Base-by-base conservation (phyloP, 2,113 vertebrate genomes). In the Daubentonia madagascariensis region DNA sequence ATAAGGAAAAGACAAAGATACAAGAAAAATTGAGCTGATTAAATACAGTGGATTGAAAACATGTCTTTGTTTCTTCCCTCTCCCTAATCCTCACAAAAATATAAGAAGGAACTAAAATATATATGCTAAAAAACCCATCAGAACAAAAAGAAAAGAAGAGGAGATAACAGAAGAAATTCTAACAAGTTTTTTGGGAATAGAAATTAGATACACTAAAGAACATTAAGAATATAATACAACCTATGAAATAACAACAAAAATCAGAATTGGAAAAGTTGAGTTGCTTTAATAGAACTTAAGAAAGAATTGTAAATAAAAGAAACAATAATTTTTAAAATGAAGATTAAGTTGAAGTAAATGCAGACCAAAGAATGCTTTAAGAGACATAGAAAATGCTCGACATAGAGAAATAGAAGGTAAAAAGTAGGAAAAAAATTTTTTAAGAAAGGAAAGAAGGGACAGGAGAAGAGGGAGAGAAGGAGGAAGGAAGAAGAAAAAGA, bases 121-220 rank as follows among this genome's bases (percentile, higher is more conserved):
- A 22, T 35, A 89, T n/a, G n/a, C n/a, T n/a, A n/a, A n/a, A n/a
- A n/a, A 88, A 40, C 3, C 22, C 20, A 83, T 78, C 20, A 90
- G 30, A 90, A 92, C 1, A 89, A 86, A 70, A 81, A 88, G 8
- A 93, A n/a, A 68, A 88, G 17, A 90, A 81, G 18, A 87, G 22
- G 11, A 73, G 13, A 65, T n/a, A 72, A 25, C 2, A 70, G 35
- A 23, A 88, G 2, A 32, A 68, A 8, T 78, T 85, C 37, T 92
- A 45, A 78, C 20, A 92, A 43, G 3, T 45, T 54, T 91, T 65
- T 45, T 3, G 6, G 89, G 67, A 16, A 70, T 37, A 91, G 25
- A 92, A 92, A 89, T 52, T 88, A 83, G 32, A 96, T 75, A 65
- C 48, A 40, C 45, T 59, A 84, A 89, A 73, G 40, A 48, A 32